These are phyloP conservation scores for Luperina nickerlii DNA, from an alignment of 2,888 invertebrate genomes.

Conservation along the genomic window DNA sequence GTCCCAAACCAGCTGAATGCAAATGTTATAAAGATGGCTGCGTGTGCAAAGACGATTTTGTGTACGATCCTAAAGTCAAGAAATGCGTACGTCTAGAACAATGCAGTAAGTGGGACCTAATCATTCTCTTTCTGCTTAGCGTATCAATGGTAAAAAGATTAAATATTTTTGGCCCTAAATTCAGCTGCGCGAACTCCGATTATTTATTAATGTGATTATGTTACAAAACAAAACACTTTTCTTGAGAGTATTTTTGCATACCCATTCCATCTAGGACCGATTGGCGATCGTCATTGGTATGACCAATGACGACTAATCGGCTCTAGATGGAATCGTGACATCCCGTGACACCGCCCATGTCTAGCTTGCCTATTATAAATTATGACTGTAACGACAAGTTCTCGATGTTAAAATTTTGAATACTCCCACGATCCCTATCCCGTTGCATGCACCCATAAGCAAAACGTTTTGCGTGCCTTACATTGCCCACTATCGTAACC, in stretches of 20 bases:
- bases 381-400: neutral
- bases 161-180: no score
- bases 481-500: neutral
- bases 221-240: neutral
- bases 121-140: neutral
- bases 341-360: neutral
- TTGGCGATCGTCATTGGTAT: no score
- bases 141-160: no score
- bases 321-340: neutral
- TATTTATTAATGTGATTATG: no score
- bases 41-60: slow-evolving; percentile 65
- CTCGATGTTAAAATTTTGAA: neutral
- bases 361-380: neutral
- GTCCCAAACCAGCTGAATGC: slow-evolving; percentile 34
- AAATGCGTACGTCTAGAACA: slow-evolving; percentile 64
- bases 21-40: slow-evolving; percentile 54
- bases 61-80: slow-evolving; percentile 53
- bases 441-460: neutral
- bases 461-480: neutral
- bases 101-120: slow-evolving; percentile 60
- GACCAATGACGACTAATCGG: neutral
- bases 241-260: neutral
- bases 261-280: no score
- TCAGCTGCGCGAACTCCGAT: no score
- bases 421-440: neutral